Evolutionary conservation across 2,113 vertebrate genomes (phyloP), one percentile per base, ranked within the genome.

Genomic region (Scomber scombrus): DNA sequence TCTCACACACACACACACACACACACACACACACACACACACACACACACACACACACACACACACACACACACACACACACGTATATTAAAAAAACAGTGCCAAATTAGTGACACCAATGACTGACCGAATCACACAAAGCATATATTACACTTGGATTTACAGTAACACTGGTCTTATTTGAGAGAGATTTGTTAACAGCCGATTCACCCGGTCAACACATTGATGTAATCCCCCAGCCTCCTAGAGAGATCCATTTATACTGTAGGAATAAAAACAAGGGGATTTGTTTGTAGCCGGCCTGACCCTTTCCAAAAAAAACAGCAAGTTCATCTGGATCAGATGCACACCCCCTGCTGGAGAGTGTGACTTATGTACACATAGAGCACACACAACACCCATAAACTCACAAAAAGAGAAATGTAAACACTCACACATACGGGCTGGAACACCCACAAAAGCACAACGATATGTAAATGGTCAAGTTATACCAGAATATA

Each of bases 251-350:
- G 50, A 81, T 85, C 34, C 66, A 66, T 65, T 76, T 78, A 34
- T 45, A 51, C 34, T 40, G 34, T 40, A 79, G 72, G 49, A 76
- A 47, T 54, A 87, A 81, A 87, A 88, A 86, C 66, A 81, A 66
- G 45, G 26, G 78, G 79, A 85, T 88, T 88, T 88, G 75, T 74
- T 55, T 69, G 80, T 47, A 61, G 71, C 81, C 71, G 62, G 46
- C 7, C 34, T 57, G 63, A 82, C 62, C 67, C 58, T 52, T 74
- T 52, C 56, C 34, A 73, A 88, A 85, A 89, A 85, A 71, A 89
- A 89, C 62, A 73, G 70, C 7, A 3, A 80, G 61, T 84, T 87
- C 80, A 87, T 84, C 71, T 88, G 85, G 84, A 89, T 88, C 75
- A 80, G 70, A 91, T 60, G 77, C 21, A 49, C 71, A 84, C 75